Base-by-base conservation (phyloP, 2,888 invertebrate species). In the Diarsia rubi region DNA sequence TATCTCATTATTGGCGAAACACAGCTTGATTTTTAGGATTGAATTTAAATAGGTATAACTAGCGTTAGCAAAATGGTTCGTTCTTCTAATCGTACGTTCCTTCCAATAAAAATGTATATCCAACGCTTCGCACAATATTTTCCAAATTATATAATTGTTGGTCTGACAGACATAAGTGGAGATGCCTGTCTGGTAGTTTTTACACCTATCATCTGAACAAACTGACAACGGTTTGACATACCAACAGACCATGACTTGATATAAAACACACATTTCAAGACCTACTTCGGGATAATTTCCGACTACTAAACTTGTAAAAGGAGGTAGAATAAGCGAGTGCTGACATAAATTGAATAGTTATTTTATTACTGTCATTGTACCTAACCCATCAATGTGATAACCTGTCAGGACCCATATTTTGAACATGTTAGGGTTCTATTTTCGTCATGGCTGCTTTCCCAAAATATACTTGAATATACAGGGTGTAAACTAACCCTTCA, bases 331-430 rank as follows among this genome's bases (percentile, higher is more conserved):
- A 57, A 57, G 11, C 19, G 19, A 11, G 19, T 59, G 52, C 5
- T 44, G 44, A 19, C 14, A 24, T 24, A 31, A 31, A 44, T 19
- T 19, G 19, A 11, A 14, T 1, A n/a, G 19, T 27, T 3, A 19
- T 3, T 54, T 52, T 31, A 49, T 37, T 66, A 31, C 42, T 3
- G 14, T 59, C 27, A 9, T 16, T 11, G 19, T 21, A 12, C 54
- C 24, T 16, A n/a, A 78, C 54, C 63, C 54, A 54, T 12, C n/a
- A 45, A 47, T 45, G 21, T 79, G 37, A 47, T 78, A 31, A 45
- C 64, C 49, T 79, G 77, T 72, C 64, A 79, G 14, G n/a, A 0
- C 37, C 42, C 49, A 47, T n/a, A n/a, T n/a, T 47, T 42, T 19
- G n/a, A 63, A 59, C 49, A 67, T 21, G 9, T 42, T 14, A 31